Percentiles rank a stretch among this genome's conserved stretches.
phyloP scores from a whole-genome alignment of 2,797 vertebrate genomes.

The Centropyge bicolor region DNA sequence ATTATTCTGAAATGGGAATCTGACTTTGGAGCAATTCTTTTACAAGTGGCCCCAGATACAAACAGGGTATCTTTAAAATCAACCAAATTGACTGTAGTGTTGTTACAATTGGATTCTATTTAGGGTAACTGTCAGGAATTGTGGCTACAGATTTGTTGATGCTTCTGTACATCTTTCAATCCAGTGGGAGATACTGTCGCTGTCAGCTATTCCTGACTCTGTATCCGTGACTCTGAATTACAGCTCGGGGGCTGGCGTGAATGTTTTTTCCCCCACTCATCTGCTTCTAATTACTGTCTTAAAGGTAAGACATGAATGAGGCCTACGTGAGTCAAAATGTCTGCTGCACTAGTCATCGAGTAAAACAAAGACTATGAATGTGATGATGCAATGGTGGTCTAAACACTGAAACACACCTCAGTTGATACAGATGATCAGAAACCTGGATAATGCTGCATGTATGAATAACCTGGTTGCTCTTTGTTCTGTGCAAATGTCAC shows the following conservation, averaged over 20 bases:
- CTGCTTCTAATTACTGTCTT: background rate
- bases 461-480: background rate
- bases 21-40: background rate
- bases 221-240: background rate
- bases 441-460: background rate
- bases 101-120: background rate
- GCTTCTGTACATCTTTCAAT: background rate
- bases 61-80: background rate
- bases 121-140: background rate
- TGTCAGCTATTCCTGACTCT: background rate
- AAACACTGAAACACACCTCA: constrained; percentile 4
- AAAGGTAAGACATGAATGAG: background rate
- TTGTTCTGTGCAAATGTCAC: background rate
- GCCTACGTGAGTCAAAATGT: background rate
- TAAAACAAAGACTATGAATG: constrained; percentile 4
- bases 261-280: too few species aligned
- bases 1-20: background rate
- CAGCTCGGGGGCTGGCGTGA: background rate
- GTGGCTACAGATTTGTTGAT: constrained; percentile 5
- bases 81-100: too few species aligned
- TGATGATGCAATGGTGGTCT: constrained; percentile 14
- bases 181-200: background rate
- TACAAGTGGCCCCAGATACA: background rate
- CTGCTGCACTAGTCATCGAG: constrained; percentile 12
- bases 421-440: background rate